Percentiles rank a stretch among this genome's conserved stretches.
phyloP scores from a whole-genome alignment of 2,797 vertebrate genomes.

The Petrocephalus schoutedeni region DNA sequence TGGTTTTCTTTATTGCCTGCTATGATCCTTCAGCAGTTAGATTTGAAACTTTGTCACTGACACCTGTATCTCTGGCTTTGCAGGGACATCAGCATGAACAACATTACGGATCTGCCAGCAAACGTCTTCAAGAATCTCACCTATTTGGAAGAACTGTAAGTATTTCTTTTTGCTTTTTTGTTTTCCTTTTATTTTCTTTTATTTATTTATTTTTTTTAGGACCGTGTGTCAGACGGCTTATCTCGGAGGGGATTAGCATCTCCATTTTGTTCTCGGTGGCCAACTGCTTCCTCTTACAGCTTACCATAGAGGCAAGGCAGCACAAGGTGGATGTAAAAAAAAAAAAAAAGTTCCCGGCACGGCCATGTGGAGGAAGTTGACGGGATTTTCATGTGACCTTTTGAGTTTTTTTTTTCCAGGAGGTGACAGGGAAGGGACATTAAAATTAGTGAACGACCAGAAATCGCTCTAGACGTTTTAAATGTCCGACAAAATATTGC shows the following conservation, averaged over 20 bases:
- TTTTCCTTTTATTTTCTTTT: background rate
- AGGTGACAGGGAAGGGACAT: background rate
- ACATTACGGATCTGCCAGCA: constrained; percentile 91
- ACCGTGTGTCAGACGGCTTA: background rate
- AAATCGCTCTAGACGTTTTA: background rate
- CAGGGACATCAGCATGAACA: constrained; percentile 99
- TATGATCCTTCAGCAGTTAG: background rate
- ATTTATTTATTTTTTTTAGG: background rate
- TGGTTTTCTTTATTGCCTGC: background rate
- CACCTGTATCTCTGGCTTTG: constrained; percentile 28
- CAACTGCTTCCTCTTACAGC: background rate
- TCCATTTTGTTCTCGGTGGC: background rate
- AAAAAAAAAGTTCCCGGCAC: background rate
- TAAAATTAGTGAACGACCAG: background rate
- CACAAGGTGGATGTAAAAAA: background rate
- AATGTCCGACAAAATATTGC: background rate
- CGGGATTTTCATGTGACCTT: background rate
- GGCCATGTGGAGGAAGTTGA: background rate
- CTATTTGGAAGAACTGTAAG: constrained; percentile 95
- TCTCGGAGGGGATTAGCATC: background rate
- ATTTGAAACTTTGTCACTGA: background rate
- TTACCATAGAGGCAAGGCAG: background rate
- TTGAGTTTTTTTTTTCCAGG: background rate
- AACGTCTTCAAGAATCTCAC: constrained; percentile 88
- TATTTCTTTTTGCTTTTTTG: constrained; percentile 48